phyloP scores from a whole-genome alignment of 2,888 invertebrate genomes.

The Eupithecia abbreviata region DNA sequence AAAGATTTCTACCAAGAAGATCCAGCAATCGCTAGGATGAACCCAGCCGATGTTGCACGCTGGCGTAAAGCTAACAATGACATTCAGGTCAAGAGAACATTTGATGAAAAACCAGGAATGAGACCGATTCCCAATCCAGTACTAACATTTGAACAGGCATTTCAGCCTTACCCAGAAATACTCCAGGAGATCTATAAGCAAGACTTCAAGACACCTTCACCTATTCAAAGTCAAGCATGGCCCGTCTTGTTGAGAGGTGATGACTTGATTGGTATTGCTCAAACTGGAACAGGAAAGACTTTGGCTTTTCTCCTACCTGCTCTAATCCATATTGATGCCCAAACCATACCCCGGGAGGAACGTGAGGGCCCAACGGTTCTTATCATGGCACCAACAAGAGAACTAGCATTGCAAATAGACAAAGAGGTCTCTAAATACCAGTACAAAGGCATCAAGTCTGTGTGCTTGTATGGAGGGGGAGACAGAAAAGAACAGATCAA shows the following conservation, averaged over 20 bases:
- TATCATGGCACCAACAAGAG: conserved; percentile 96
- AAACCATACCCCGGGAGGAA: conserved; percentile 87
- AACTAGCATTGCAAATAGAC: conserved; percentile 96
- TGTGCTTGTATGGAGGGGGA: conserved; percentile 97
- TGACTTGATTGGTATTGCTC: conserved; percentile 98
- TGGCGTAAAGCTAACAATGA: conserved; percentile 88
- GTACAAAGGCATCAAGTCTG: conserved; percentile 93
- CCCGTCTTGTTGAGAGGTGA: conserved; percentile 94
- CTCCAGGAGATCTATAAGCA: conserved; percentile 91
- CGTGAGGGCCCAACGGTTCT: conserved; percentile 93
- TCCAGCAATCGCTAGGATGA: conserved; percentile 86
- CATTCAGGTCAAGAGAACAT: conserved; percentile 88
- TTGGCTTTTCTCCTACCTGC: conserved; percentile 96
- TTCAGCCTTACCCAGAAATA: conserved; percentile 92
- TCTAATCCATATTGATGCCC: conserved; percentile 95
- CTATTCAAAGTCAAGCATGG: conserved; percentile 97
- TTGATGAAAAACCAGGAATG: conserved; percentile 77
- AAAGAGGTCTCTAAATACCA: conserved; percentile 95
- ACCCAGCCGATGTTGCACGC: conserved; percentile 83
- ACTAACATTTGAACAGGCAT: conserved; percentile 92
- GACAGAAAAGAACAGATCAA: conserved; percentile 91
- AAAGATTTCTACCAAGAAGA: conserved; percentile 94
- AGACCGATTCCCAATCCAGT: conserved; percentile 90
- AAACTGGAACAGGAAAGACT: conserved; percentile 97
- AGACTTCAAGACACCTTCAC: conserved; percentile 92